A percentile compares a stretch with the other conserved stretches of the same genome.
Evolutionary conservation across 2,113 vertebrate species (phyloP).

Genomic region (rabbit (Oryctolagus cuniculus)): DNA sequence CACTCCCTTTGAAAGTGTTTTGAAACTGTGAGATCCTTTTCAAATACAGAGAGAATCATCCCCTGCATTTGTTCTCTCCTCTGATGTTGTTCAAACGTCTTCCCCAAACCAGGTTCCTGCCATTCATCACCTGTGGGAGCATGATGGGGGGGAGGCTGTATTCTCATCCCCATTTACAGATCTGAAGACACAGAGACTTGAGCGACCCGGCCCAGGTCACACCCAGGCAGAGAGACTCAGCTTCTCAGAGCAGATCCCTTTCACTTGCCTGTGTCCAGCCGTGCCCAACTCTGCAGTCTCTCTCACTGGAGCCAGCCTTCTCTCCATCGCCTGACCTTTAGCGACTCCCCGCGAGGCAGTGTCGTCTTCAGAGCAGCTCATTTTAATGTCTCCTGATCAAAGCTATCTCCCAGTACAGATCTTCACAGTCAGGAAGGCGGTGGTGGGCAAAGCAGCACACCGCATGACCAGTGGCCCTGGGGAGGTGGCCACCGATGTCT

Average conservation of each 20-base stretch:
- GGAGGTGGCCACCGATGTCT: background rate
- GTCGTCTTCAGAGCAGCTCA: conserved; percentile 52
- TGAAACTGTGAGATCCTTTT: background rate
- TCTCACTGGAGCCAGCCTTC: background rate
- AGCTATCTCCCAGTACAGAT: background rate
- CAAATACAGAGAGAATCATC: background rate
- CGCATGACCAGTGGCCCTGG: background rate
- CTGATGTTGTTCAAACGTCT: accelerated
- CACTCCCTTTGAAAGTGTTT: background rate
- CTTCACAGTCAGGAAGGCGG: too few relatives aligned
- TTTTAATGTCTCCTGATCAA: conserved; percentile 26
- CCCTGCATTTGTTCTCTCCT: background rate
- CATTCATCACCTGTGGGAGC: accelerated
- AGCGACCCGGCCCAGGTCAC: background rate
- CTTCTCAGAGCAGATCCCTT: background rate
- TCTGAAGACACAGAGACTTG: background rate
- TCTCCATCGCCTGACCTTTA: background rate
- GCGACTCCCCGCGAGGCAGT: background rate
- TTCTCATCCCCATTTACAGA: background rate
- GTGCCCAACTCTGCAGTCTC: background rate
- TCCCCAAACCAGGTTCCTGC: background rate
- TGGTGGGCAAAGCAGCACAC: background rate
- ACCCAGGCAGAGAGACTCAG: too few relatives aligned
- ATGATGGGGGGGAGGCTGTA: background rate
- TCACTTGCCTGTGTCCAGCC: too few relatives aligned